A percentile compares a stretch with the other conserved stretches of the same genome.
These are phyloP conservation scores for Podargus strigoides DNA, from an alignment of 2,797 vertebrate species.

Conservation along the genomic window DNA sequence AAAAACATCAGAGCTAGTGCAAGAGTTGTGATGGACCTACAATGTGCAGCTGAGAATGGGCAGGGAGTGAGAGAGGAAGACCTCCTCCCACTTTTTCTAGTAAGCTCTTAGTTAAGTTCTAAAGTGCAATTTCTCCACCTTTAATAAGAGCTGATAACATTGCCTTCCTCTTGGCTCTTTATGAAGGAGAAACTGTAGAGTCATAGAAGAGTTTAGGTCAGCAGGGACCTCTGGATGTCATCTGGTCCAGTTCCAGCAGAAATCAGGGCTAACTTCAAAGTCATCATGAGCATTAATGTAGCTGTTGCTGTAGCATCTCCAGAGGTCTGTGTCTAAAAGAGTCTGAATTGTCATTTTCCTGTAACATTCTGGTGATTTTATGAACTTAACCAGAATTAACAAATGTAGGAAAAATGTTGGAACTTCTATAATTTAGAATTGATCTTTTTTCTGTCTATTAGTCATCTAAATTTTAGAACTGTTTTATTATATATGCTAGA, in stretches of 20 bases:
- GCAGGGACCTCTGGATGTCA: neutral
- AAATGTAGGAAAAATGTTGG: neutral
- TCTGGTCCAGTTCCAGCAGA: neutral
- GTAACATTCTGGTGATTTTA: neutral
- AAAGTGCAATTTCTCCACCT: neutral
- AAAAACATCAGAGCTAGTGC: neutral
- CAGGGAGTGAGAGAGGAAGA: neutral
- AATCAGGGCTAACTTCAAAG: neutral
- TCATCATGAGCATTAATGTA: no score
- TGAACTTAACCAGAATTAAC: neutral
- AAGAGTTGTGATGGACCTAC: neutral
- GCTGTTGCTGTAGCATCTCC: neutral
- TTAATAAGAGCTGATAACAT: neutral
- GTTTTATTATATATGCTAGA: neutral
- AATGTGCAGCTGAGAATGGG: neutral
- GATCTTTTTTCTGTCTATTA: neutral
- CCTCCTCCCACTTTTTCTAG: neutral
- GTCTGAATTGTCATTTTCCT: neutral
- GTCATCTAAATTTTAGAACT: neutral
- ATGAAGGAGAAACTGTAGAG: neutral
- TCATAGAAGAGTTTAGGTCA: neutral
- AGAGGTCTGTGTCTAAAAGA: neutral
- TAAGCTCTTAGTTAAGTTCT: neutral
- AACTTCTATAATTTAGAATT: neutral
- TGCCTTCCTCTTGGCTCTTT: neutral